phyloP scores from a whole-genome alignment of 2,797 vertebrate species.

The Rousettus madagascariensis region DNA sequence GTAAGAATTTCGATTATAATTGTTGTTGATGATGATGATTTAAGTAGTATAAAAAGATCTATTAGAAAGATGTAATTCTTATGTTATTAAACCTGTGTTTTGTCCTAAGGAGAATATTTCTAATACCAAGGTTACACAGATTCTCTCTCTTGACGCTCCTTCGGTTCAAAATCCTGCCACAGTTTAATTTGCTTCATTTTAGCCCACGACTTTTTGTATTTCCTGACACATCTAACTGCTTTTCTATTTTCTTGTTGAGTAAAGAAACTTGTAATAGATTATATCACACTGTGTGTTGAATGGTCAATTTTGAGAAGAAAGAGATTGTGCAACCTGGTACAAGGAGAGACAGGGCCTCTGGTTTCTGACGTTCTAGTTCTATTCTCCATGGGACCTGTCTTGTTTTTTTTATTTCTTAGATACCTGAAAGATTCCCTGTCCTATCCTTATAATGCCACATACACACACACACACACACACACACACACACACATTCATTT shows the following conservation, averaged over 20 bases:
- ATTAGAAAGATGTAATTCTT: neutral
- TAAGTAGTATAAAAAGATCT: neutral
- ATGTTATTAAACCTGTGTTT: neutral
- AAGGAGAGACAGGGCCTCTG: neutral
- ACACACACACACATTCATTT: too few relatives aligned
- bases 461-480: too few relatives aligned
- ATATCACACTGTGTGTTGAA: neutral
- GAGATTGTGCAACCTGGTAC: neutral
- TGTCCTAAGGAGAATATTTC: neutral
- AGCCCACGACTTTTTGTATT: neutral
- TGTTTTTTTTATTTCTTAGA: neutral
- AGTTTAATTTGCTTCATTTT: neutral
- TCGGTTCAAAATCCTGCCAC: neutral
- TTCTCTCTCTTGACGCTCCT: neutral
- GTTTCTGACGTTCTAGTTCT: neutral
- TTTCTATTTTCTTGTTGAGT: slow-evolving; percentile 35
- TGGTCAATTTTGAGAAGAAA: neutral
- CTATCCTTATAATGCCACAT: neutral
- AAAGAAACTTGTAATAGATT: neutral
- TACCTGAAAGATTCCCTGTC: neutral
- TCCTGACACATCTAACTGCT: slow-evolving; percentile 34
- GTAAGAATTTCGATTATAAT: slow-evolving; percentile 14
- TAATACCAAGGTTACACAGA: neutral
- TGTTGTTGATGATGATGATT: neutral
- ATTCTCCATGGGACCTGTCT: neutral